These are phyloP conservation scores for Zaprionus bogoriensis DNA, from an alignment of 2,888 invertebrate species.

Conservation along the genomic window DNA sequence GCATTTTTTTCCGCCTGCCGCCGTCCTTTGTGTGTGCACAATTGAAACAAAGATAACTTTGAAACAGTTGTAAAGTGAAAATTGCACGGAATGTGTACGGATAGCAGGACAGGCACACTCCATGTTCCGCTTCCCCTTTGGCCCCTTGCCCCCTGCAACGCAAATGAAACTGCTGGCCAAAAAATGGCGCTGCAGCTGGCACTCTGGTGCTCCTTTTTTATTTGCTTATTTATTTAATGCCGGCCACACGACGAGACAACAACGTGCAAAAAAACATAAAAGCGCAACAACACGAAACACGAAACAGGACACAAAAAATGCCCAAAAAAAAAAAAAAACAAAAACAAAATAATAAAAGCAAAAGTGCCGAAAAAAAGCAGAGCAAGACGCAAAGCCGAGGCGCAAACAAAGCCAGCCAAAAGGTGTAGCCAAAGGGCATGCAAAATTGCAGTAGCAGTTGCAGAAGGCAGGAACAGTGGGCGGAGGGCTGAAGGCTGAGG, in stretches of 20 bases:
- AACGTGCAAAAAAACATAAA: constrained; percentile 23
- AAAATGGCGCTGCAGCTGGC: constrained; percentile 46
- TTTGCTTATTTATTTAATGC: constrained; percentile 76
- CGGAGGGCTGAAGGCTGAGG: too few species aligned
- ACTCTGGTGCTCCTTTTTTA: constrained; percentile 20
- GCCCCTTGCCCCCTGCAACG: neutral
- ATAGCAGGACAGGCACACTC: neutral
- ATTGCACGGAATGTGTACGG: constrained; percentile 69
- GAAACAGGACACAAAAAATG: too few species aligned
- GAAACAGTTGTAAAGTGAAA: constrained; percentile 79
- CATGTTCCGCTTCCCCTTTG: neutral
- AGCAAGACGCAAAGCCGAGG: constrained; percentile 44
- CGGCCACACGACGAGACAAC: constrained; percentile 61
- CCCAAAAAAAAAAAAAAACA: constrained; percentile 43
- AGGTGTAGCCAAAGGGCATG: constrained; percentile 78
- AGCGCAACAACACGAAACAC: constrained; percentile 36
- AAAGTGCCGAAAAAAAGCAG: constrained; percentile 10
- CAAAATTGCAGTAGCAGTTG: constrained; percentile 67
- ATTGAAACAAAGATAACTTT: constrained; percentile 78
- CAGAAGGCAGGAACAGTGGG: neutral
- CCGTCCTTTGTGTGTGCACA: constrained; percentile 51
- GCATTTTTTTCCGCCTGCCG: constrained; percentile 18
- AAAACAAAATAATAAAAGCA: constrained; percentile 29
- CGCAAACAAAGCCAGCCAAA: constrained; percentile 74
- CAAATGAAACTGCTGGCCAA: constrained; percentile 42